Conservation (phyloP, 37 sponge, comb jelly and placozoan genomes). For the Corticium candelabrum region DNA sequence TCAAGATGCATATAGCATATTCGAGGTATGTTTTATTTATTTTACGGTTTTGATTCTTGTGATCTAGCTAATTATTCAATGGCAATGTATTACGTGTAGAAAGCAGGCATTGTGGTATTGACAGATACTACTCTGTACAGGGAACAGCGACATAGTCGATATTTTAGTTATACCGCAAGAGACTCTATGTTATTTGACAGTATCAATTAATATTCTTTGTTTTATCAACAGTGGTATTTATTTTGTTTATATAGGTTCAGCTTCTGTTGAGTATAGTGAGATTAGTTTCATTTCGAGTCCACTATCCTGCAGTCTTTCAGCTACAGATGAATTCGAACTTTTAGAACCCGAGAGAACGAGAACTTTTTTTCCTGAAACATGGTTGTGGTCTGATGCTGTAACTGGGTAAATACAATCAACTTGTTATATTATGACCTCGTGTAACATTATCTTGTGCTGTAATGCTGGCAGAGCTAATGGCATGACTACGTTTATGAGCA, state of each 20-base stretch:
- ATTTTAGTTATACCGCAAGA: no score
- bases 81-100: neutral
- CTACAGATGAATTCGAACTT: neutral
- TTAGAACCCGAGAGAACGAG: neutral
- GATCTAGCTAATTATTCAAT: neutral
- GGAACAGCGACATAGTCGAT: neutral
- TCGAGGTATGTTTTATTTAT: neutral
- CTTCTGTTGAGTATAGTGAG: no score
- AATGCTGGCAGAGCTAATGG: neutral
- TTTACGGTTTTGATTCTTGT: no score
- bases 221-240: no score
- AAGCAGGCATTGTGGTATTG: neutral
- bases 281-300: no score
- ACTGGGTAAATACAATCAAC: neutral
- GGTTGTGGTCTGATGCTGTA: slow-evolving; percentile 5
- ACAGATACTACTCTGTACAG: neutral
- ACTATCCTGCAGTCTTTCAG: neutral
- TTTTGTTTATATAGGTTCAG: no score
- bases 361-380: slow-evolving; percentile 15
- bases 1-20: neutral
- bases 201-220: no score
- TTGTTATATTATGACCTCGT: neutral
- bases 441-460: neutral
- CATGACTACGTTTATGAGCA: neutral
- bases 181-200: no score